These are phyloP conservation scores for Lophura swinhoii DNA, from an alignment of 2,797 vertebrate genomes.

Conservation along the genomic window DNA sequence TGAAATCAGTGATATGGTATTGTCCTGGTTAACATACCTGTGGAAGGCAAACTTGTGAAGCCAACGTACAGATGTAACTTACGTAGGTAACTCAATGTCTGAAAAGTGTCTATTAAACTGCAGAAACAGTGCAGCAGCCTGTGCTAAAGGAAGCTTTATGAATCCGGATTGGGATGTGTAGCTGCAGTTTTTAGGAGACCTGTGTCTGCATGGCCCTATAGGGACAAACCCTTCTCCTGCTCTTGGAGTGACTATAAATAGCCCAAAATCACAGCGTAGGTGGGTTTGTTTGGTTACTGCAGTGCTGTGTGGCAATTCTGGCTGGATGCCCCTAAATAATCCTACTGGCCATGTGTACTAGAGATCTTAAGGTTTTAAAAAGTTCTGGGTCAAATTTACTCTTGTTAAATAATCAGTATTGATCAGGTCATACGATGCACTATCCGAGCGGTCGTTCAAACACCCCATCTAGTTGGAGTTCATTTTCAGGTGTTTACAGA, in stretches of 20 bases:
- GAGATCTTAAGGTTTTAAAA: conserved; percentile 3
- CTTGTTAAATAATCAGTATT: conserved; percentile 36
- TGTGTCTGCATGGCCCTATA: neutral
- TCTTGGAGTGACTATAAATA: neutral
- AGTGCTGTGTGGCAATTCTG: conserved; percentile 3
- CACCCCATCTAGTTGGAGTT: neutral
- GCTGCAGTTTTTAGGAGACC: neutral
- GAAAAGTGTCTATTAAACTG: neutral
- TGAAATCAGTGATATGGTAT: neutral
- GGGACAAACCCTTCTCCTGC: neutral
- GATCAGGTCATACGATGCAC: neutral
- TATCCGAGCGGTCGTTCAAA: neutral
- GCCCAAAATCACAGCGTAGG: neutral
- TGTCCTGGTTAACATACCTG: neutral
- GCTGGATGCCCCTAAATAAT: conserved; percentile 26
- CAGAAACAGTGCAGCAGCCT: neutral
- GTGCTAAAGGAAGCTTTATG: neutral
- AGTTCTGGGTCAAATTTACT: conserved; percentile 31
- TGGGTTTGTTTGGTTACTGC: neutral
- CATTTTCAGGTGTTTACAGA: neutral
- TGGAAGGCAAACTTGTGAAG: neutral
- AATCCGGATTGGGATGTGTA: neutral
- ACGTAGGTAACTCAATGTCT: neutral
- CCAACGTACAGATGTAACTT: accelerated
- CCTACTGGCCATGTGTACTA: neutral